A percentile compares a stretch with the other conserved stretches of the same genome.
phyloP scores from a whole-genome alignment of 2,113 vertebrate species.

The Promerops cafer region DNA sequence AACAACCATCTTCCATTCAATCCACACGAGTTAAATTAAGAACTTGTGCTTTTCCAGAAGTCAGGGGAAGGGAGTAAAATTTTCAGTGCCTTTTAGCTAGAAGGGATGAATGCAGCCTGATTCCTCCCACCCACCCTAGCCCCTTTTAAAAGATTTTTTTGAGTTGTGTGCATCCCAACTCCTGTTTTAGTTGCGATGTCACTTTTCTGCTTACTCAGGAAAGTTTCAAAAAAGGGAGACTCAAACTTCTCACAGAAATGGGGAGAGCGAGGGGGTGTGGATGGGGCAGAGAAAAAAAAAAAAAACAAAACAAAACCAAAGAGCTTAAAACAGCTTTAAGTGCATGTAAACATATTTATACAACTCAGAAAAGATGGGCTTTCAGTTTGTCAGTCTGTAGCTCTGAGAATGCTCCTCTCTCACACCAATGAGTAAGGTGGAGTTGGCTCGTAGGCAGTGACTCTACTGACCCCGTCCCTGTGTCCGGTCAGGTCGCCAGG shows the following conservation, averaged over 20 bases:
- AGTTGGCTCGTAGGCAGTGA: conserved; percentile 19
- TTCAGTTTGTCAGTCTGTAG: not conserved
- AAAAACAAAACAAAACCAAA: not conserved
- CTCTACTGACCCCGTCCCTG: not conserved
- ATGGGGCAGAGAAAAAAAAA: not conserved
- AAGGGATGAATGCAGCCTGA: not conserved
- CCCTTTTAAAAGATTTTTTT: not conserved
- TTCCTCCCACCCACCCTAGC: not conserved
- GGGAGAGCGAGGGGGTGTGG: not conserved
- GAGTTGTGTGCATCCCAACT: conserved; percentile 34
- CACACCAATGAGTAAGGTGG: not conserved
- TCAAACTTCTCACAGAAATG: conserved; percentile 27
- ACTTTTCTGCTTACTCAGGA: conserved; percentile 30
- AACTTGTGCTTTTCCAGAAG: conserved; percentile 75
- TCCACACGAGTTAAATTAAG: conserved; percentile 23
- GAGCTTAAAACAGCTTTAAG: conserved; percentile 48
- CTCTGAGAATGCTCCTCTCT: not conserved
- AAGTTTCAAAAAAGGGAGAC: conserved; percentile 41
- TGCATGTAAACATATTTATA: conserved; percentile 67
- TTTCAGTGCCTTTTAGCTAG: conserved; percentile 15
- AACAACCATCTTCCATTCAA: conserved; percentile 20
- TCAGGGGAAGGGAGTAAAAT: conserved; percentile 10
- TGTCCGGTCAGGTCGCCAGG: conserved; percentile 83
- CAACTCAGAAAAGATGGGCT: conserved; percentile 32
- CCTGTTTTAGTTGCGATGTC: not conserved